Percentiles rank a stretch among this genome's conserved stretches.
Evolutionary conservation across 2,888 invertebrate species (phyloP).

Genomic region (Isoperla grammatica): DNA sequence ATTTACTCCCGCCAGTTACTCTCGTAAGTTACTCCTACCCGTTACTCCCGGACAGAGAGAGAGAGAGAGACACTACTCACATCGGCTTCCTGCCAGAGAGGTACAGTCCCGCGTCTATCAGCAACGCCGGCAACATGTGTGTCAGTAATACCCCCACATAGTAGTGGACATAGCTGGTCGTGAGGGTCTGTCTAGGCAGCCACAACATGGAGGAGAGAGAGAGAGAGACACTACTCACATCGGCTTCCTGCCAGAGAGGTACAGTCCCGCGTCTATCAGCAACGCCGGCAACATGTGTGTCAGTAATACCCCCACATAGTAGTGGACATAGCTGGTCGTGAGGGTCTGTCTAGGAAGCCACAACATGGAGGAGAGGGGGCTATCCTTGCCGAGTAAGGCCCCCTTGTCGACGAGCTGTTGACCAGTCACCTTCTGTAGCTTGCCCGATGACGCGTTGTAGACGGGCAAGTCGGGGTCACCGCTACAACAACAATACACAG

Average conservation of each 20-base stretch:
- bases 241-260: slow-evolving; percentile 61
- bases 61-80: no score
- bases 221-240: no score
- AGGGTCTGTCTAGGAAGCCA: slow-evolving; percentile 60
- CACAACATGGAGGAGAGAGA: slow-evolving; percentile 65
- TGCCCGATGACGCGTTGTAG: slow-evolving; percentile 76
- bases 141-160: slow-evolving; percentile 62
- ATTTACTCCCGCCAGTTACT: no score
- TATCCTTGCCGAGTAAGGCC: slow-evolving; percentile 45
- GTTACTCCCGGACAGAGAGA: no score
- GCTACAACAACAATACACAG: background rate
- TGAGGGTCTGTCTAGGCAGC: slow-evolving; percentile 57
- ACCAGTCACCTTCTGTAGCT: slow-evolving; percentile 61
- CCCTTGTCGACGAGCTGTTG: slow-evolving; percentile 55
- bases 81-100: slow-evolving; percentile 63
- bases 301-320: slow-evolving; percentile 62
- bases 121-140: slow-evolving; percentile 73
- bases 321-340: slow-evolving; percentile 54
- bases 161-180: slow-evolving; percentile 55
- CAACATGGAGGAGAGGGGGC: slow-evolving; percentile 64
- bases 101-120: slow-evolving; percentile 62
- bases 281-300: slow-evolving; percentile 76
- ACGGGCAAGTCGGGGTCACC: slow-evolving; percentile 48
- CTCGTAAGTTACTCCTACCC: no score
- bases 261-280: slow-evolving; percentile 61